phyloP scores from a whole-genome alignment of 2,797 vertebrate species.

The Anabacerthia variegaticeps region DNA sequence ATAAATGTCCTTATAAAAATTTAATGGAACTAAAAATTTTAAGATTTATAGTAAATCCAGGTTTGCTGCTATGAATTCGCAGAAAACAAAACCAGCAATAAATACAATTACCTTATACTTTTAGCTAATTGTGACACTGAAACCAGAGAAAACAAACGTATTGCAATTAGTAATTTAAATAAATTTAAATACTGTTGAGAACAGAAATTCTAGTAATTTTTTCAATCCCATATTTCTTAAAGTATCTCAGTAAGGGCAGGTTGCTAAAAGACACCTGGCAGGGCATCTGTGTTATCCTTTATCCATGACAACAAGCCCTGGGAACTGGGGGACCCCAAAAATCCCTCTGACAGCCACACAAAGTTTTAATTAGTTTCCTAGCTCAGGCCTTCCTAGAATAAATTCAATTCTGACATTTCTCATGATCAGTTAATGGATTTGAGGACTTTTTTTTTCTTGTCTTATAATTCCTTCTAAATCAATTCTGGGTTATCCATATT shows the following conservation, averaged over 20 bases:
- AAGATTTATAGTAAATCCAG: background rate
- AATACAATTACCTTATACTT: background rate
- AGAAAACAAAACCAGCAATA: background rate
- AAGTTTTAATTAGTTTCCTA: constrained; percentile 59
- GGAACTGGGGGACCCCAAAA: background rate
- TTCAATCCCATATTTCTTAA: background rate
- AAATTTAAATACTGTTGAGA: background rate
- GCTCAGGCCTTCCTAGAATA: background rate
- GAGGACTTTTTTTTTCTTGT: background rate
- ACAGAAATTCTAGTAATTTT: background rate
- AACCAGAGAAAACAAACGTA: background rate
- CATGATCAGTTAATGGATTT: constrained; percentile 4
- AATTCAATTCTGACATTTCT: constrained; percentile 36
- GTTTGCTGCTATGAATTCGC: background rate
- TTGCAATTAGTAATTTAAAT: background rate
- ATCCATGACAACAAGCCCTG: background rate
- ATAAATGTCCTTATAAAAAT: background rate
- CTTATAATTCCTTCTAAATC: constrained; percentile 11
- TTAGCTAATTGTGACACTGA: background rate
- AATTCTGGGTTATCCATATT: constrained; percentile 11
- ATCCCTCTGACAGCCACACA: background rate
- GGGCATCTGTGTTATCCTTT: background rate
- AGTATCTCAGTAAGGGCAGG: background rate
- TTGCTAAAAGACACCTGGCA: background rate
- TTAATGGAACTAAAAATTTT: background rate